A percentile compares a stretch with the other conserved stretches of the same genome.
Conservation (phyloP, 2,888 invertebrate genomes). For the Habrosyne pyritoides region DNA sequence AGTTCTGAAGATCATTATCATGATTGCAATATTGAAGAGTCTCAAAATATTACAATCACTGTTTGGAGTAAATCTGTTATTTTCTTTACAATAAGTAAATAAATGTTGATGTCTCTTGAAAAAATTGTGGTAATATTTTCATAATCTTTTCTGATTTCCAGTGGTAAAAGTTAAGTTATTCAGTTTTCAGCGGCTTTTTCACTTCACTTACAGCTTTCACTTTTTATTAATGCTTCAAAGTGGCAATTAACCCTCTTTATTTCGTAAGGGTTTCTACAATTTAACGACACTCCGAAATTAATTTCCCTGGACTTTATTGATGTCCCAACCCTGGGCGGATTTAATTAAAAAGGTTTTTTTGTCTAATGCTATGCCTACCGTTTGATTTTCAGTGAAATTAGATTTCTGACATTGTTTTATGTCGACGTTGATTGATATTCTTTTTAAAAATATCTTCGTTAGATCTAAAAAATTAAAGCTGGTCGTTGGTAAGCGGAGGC, state of each 20-base stretch:
- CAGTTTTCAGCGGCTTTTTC: not conserved
- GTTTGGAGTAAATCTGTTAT: no score
- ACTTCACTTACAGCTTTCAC: not conserved
- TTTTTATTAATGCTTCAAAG: not conserved
- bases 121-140: no score
- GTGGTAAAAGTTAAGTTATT: not conserved
- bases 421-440: not conserved
- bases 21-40: no score
- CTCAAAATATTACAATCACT: no score
- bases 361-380: not conserved
- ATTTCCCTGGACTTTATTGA: not conserved
- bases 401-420: not conserved
- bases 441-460: no score
- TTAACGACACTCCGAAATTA: not conserved
- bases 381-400: not conserved
- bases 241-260: slow-evolving; percentile 3
- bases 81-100: no score
- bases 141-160: not conserved
- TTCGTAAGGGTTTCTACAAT: not conserved
- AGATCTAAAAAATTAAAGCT: no score
- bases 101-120: no score
- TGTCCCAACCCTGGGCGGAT: not conserved
- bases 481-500: no score
- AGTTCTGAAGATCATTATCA: no score
- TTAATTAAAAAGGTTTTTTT: not conserved